Evolutionary conservation across 2,797 vertebrate species (phyloP), one percentile per base, ranked within the genome.

Genomic region (Alfaro cultratus): DNA sequence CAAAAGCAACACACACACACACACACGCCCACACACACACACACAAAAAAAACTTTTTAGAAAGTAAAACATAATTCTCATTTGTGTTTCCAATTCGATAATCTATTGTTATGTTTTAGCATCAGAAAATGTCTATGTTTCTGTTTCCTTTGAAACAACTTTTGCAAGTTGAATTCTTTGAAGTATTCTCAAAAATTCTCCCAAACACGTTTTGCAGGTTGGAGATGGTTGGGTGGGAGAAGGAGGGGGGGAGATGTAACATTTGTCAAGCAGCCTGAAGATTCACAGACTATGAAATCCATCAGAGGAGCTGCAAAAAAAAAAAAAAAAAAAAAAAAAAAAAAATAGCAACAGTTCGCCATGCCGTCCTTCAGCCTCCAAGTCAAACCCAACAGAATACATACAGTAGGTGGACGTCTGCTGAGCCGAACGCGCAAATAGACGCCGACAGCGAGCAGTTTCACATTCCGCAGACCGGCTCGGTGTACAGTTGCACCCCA

Each of bases 391-490:
- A 78, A 43, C 78, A 84, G 74, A 83, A 78, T 29, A 47, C 47
- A 64, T 73, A 39, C 78, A 80, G 76, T 76, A 34, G 36, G 82
- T 53, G 80, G 73, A 87, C 73, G 81, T 85, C 81, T 90, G 88
- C 5, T 45, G 80, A 18, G 36, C 74, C 49, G 67, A 46, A 73
- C 41, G 64, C 55, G 83, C 39, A 68, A 84, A 83, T 82, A 85
- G 82, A 78, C 73, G 84, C 41, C 31, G 49, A 43, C 41, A 80
- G 83, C 78, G 78, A 75, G 80, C 79, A 26, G 83, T 83, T 26
- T 83, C 85, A 75, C 84, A 81, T 84, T 80, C 85, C 81, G 80
- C 75, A 89, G 81, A 87, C 86, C 51, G 80, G 71, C 74, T 73
- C 79, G 12, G 73, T 83, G 82, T 81, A 13, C 36, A 80, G 80